These are phyloP conservation scores for Pelobates fuscus DNA, from an alignment of 2,113 vertebrate genomes.

Conservation along the genomic window DNA sequence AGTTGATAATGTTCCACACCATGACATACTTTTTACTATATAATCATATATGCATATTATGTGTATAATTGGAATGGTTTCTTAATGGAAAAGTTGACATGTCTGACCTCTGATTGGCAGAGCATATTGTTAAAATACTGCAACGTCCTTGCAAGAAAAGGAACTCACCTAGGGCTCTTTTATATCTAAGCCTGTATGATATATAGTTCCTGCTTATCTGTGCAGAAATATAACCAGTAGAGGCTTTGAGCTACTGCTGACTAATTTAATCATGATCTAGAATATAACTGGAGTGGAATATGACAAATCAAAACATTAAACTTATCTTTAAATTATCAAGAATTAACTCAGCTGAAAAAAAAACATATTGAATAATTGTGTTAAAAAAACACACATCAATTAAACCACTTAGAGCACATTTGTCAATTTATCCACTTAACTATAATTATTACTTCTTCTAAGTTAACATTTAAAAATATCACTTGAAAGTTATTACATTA, in stretches of 20 bases:
- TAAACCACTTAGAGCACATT: too few species aligned
- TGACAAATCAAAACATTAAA: slow-evolving; percentile 42
- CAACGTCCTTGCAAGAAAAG: slow-evolving; percentile 56
- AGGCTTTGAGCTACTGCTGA: slow-evolving; percentile 69
- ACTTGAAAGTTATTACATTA: too few species aligned
- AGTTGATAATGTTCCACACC: not conserved
- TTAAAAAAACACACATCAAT: not conserved
- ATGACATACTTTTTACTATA: not conserved
- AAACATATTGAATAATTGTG: not conserved
- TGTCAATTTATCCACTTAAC: too few species aligned
- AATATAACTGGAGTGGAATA: slow-evolving; percentile 57
- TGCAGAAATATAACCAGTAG: slow-evolving; percentile 65
- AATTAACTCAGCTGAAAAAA: not conserved
- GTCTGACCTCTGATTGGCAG: slow-evolving; percentile 59
- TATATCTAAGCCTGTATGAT: slow-evolving; percentile 53
- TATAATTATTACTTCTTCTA: too few species aligned
- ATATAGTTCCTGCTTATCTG: slow-evolving; percentile 63
- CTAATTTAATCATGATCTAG: slow-evolving; percentile 62
- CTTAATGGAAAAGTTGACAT: slow-evolving; percentile 52
- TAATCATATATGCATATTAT: not conserved
- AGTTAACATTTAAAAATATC: too few species aligned
- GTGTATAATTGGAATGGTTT: too few species aligned
- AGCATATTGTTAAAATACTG: slow-evolving; percentile 66
- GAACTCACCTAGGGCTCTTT: slow-evolving; percentile 57
- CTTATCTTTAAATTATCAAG: not conserved